Conservation (phyloP, 2,113 vertebrate species). For the Mugil cephalus region DNA sequence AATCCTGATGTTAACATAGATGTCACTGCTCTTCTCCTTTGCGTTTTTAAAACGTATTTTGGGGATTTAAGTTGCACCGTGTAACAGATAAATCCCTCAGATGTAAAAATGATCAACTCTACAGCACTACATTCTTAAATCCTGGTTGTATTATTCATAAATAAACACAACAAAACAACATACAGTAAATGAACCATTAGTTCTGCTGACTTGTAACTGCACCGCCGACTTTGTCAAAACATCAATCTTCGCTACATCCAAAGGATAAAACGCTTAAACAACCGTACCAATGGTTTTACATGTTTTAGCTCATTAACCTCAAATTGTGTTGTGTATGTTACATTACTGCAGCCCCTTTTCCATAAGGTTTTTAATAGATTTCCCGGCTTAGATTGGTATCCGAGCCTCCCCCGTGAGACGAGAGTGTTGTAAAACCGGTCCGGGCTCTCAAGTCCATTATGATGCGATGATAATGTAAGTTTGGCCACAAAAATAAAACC, state of each 20-base stretch:
- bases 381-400: conserved; percentile 27
- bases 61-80: neutral
- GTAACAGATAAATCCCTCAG: neutral
- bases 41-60: neutral
- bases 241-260: conserved; percentile 2
- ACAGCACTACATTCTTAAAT: conserved; percentile 3
- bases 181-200: conserved; percentile 10
- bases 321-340: conserved; percentile 10
- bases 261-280: conserved; percentile 32
- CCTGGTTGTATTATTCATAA: neutral
- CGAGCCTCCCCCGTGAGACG: conserved; percentile 26
- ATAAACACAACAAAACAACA: neutral
- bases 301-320: conserved; percentile 47
- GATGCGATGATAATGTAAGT: conserved; percentile 29
- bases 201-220: conserved; percentile 14
- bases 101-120: neutral
- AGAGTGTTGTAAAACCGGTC: conserved; percentile 22
- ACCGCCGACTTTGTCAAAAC: neutral
- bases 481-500: conserved; percentile 34
- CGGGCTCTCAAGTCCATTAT: conserved; percentile 34
- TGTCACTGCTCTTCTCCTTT: neutral
- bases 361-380: conserved; percentile 43
- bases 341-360: neutral
- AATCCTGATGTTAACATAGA: neutral
- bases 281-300: conserved; percentile 19